Base-by-base conservation (phyloP, 2,113 vertebrate species). In the Rhea pennata region DNA sequence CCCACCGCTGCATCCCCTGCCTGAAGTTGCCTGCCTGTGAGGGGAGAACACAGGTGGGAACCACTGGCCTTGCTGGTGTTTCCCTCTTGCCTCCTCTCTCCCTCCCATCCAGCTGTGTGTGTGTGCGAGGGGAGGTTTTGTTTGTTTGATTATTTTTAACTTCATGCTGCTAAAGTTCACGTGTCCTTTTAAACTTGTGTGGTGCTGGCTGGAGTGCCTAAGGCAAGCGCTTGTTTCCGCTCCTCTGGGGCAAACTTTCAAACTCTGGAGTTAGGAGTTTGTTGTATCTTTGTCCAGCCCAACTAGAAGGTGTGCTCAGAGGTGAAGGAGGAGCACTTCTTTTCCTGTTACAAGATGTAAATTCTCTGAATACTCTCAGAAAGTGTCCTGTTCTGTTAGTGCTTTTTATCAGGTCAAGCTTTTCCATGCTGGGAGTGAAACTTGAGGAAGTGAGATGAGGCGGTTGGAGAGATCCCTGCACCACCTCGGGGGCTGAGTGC, bases 321-420 rank as follows among this genome's bases (percentile, higher is more conserved):
- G 67, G 7, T 33, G 9, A 8, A 4, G 6, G 12, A 29, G 50
- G 17, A 21, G 2, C 5, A 0, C 5, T 5, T 13, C 42, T 4
- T 4, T 12, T 39, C 19, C 29, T 3, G 0, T 36, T 5, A 6
- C 20, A 40, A 20, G 29, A 1, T 3, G 0, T 1, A 22, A 39
- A 4, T 2, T 1, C 7, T 0, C 39, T 24, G 59, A 22, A 4
- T 61, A 53, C 46, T 12, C 70, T 50, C 42, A 0, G 39, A 7
- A 40, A 50, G 66, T 29, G 6, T 5, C 66, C 21, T 0, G 0
- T 29, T 69, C 53, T 53, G 51, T 22, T 3, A 27, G 5, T 39
- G 61, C 22, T 50, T 62, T 62, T 53, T 12, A 6, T 31, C 62
- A 2, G 51, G 48, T 31, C 66, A 67, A 29, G 31, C 7, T 76